Percentiles rank a stretch among this genome's conserved stretches.
Evolutionary conservation across 1,140 invertebrate species (phyloP).

Genomic region (Papilio dardanus): DNA sequence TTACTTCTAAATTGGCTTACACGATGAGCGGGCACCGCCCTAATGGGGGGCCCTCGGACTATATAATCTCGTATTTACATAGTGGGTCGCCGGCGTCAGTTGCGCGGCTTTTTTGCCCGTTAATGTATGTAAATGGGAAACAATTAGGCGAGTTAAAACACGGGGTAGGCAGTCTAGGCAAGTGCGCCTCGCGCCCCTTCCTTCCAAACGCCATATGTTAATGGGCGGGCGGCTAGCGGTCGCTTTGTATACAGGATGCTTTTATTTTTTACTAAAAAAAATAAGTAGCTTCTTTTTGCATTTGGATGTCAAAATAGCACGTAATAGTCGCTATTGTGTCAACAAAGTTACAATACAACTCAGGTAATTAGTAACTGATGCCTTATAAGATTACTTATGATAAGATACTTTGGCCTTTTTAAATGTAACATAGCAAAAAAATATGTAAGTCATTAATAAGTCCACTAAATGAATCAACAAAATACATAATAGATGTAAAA

Average conservation of each 20-base stretch:
- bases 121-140: conserved; percentile 82
- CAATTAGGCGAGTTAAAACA: conserved; percentile 81
- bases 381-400: too few species aligned
- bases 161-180: conserved; percentile 79
- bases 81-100: conserved; percentile 69
- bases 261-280: neutral
- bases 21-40: conserved; percentile 54
- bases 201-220: conserved; percentile 67
- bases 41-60: conserved; percentile 55
- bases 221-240: conserved; percentile 62
- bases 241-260: conserved; percentile 34
- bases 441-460: too few species aligned
- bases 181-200: conserved; percentile 71
- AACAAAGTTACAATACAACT: too few species aligned
- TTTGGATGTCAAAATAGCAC: neutral
- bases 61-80: conserved; percentile 74
- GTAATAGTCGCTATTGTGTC: neutral
- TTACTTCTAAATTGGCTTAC: conserved; percentile 62
- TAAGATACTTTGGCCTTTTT: too few species aligned
- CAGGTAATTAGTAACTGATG: too few species aligned
- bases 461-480: too few species aligned
- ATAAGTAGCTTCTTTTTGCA: neutral
- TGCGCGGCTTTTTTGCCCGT: conserved; percentile 72
- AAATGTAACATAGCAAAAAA: too few species aligned
- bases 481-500: too few species aligned